phyloP scores from a whole-genome alignment of 2,888 invertebrate genomes.

The Ryuthela nishihirai region DNA sequence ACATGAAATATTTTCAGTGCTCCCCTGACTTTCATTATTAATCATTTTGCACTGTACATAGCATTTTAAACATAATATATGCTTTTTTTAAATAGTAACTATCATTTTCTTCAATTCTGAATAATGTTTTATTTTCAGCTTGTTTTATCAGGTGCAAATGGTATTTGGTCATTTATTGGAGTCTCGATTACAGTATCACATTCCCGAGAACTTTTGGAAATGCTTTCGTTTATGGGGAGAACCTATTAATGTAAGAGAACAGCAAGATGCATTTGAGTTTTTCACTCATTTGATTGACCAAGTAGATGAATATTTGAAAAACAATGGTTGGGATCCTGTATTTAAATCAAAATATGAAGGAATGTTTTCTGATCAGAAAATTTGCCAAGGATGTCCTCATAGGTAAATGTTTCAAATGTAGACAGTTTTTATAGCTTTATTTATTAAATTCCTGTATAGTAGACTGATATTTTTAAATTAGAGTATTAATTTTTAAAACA shows the following conservation, averaged over 20 bases:
- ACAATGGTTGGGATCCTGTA: slow-evolving; percentile 51
- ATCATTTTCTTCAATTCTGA: neutral
- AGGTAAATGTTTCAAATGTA: slow-evolving; percentile 45
- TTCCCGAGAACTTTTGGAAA: slow-evolving; percentile 55
- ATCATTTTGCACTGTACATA: no score
- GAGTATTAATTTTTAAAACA: no score
- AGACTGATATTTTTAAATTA: no score
- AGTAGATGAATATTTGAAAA: slow-evolving; percentile 55
- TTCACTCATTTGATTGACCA: slow-evolving; percentile 56
- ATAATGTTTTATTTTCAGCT: slow-evolving; percentile 40
- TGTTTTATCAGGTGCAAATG: slow-evolving; percentile 54
- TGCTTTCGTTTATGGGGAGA: slow-evolving; percentile 56
- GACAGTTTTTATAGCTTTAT: no score
- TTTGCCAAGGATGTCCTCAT: slow-evolving; percentile 57
- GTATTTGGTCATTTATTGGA: slow-evolving; percentile 56
- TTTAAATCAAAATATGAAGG: slow-evolving; percentile 56
- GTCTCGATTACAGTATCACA: slow-evolving; percentile 54
- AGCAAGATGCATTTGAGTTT: slow-evolving; percentile 57
- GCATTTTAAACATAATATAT: no score
- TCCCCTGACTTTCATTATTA: no score
- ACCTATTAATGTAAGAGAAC: slow-evolving; percentile 56
- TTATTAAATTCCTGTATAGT: no score
- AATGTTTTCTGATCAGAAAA: slow-evolving; percentile 56
- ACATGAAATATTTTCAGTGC: no score
- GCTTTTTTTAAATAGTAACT: neutral